Conservation (phyloP, 2,797 vertebrate genomes). For the Phalanger gymnotis region DNA sequence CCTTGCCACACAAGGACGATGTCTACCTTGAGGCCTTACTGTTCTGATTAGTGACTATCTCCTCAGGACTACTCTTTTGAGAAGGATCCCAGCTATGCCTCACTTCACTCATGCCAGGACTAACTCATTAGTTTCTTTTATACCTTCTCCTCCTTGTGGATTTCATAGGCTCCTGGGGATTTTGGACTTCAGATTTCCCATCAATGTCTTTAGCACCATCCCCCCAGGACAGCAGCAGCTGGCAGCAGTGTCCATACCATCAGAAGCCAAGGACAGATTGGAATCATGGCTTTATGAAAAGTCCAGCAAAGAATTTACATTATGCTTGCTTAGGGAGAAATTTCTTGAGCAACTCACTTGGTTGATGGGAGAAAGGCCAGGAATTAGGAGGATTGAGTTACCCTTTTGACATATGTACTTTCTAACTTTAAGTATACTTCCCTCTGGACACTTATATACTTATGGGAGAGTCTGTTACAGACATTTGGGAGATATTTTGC, state of each 20-base stretch:
- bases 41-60: not conserved
- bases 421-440: not conserved
- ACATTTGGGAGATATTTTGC: not conserved
- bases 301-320: not conserved
- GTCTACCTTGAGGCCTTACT: not conserved
- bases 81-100: not conserved
- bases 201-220: not conserved
- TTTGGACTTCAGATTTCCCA: not conserved
- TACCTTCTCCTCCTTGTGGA: not conserved
- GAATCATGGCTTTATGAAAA: not conserved
- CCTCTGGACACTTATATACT: not conserved
- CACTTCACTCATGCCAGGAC: not conserved
- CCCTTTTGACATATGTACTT: not conserved
- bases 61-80: not conserved
- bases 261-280: not conserved
- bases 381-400: not conserved
- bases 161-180: not conserved
- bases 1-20: not conserved
- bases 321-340: not conserved
- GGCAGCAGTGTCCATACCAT: not conserved
- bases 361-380: not conserved
- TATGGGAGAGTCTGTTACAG: not conserved
- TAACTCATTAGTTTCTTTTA: not conserved
- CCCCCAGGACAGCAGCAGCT: not conserved
- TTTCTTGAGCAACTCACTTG: not conserved